Percentiles rank a stretch among this genome's conserved stretches.
phyloP scores from a whole-genome alignment of 35 echinoderm and acorn worm species.

The Stichopus chloronotus region DNA sequence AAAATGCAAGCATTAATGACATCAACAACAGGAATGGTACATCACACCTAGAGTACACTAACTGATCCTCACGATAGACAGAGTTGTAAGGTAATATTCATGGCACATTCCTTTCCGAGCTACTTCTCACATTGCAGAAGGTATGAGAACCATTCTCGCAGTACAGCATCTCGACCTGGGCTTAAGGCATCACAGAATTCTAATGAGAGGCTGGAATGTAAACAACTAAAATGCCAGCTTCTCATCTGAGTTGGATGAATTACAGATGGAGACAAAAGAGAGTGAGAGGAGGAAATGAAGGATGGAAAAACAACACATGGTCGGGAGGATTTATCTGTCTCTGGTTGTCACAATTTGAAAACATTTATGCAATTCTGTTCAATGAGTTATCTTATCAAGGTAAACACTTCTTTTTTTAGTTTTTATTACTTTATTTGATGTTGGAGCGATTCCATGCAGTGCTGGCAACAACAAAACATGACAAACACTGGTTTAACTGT shows the following conservation, averaged over 20 bases:
- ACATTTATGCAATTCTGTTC: not conserved
- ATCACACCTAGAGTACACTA: no score
- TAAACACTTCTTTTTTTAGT: no score
- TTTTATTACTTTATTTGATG: no score
- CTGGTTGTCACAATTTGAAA: not conserved
- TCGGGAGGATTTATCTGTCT: not conserved
- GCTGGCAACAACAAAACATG: no score
- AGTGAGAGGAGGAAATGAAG: not conserved
- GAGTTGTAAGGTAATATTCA: constrained; percentile 10
- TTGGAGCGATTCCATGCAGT: no score
- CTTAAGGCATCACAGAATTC: not conserved
- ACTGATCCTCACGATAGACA: not conserved
- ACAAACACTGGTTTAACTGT: no score
- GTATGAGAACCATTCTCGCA: not conserved
- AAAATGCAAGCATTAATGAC: no score
- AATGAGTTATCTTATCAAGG: no score
- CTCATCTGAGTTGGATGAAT: constrained; percentile 1
- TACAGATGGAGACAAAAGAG: not conserved
- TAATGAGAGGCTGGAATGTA: constrained; percentile 35
- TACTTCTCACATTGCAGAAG: not conserved
- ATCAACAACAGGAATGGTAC: no score
- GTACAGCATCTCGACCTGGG: not conserved
- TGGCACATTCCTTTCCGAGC: constrained; percentile 3
- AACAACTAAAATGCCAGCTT: constrained; percentile 16
- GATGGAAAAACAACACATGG: no score